phyloP scores from a whole-genome alignment of 2,888 invertebrate species.

The Scaptomyza tumidula region DNA sequence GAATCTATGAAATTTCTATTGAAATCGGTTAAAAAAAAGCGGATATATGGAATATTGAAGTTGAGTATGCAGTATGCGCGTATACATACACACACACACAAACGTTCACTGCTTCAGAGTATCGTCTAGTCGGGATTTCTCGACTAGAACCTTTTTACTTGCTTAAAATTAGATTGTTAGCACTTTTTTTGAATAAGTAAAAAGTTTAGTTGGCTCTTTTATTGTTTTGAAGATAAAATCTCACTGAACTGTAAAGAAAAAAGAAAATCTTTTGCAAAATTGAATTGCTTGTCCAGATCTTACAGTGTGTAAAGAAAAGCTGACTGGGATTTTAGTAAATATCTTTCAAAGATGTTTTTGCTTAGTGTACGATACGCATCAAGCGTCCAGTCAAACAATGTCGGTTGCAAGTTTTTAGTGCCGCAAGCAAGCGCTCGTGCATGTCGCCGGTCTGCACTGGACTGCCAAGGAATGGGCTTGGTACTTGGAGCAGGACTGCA shows the following conservation, averaged over 20 bases:
- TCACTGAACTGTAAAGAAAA: not conserved
- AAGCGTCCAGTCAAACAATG: not conserved
- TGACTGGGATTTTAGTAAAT: not conserved
- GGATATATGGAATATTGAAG: no score
- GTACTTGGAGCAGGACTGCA: constrained; percentile 44
- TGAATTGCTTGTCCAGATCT: not conserved
- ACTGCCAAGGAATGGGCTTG: constrained; percentile 10
- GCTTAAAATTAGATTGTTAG: no score
- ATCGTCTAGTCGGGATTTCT: no score
- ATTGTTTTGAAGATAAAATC: no score
- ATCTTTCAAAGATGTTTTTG: not conserved
- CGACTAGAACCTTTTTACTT: no score
- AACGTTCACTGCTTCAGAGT: no score
- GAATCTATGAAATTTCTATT: no score
- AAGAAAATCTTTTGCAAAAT: not conserved
- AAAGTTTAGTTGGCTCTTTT: no score
- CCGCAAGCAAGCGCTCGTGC: constrained; percentile 52
- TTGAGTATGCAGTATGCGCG: no score
- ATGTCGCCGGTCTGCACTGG: constrained; percentile 53
- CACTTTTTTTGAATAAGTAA: no score
- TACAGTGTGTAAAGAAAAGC: not conserved
- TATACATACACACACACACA: no score
- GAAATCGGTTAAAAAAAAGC: no score
- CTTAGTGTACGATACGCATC: constrained; percentile 4
- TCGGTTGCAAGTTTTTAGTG: constrained; percentile 40